Evolutionary conservation across 2,113 vertebrate genomes (phyloP).

Genomic region (Thunnus thynnus): DNA sequence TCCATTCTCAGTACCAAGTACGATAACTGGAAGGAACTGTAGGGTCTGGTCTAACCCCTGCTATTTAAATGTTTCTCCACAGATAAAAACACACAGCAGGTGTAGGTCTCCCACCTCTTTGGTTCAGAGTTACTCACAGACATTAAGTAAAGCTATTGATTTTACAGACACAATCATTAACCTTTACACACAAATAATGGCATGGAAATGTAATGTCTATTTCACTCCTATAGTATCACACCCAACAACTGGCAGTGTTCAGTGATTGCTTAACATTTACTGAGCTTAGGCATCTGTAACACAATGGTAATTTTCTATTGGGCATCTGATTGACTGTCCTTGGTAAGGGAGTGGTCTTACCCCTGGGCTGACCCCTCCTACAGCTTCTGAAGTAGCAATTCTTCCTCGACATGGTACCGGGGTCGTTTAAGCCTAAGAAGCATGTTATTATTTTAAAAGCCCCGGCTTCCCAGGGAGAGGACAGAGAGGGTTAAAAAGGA

Average conservation of each 20-base stretch:
- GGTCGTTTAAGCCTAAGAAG: slow-evolving; percentile 60
- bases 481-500: slow-evolving; percentile 68
- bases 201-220: slow-evolving; percentile 36
- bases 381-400: slow-evolving; percentile 39
- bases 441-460: slow-evolving; percentile 67
- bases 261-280: slow-evolving; percentile 16
- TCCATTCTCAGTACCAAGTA: slow-evolving; percentile 9
- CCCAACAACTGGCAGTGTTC: neutral
- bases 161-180: slow-evolving; percentile 64
- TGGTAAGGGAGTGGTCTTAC: slow-evolving; percentile 21
- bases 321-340: slow-evolving; percentile 11
- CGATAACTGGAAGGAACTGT: slow-evolving; percentile 29
- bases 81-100: slow-evolving; percentile 25
- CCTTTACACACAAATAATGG: slow-evolving; percentile 67
- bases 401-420: slow-evolving; percentile 1
- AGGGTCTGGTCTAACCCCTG: slow-evolving; percentile 9
- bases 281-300: neutral
- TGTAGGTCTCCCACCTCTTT: slow-evolving; percentile 9
- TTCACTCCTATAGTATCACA: slow-evolving; percentile 39
- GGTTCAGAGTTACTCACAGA: slow-evolving; percentile 47
- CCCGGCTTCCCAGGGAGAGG: slow-evolving; percentile 42
- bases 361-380: slow-evolving; percentile 25
- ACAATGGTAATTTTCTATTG: slow-evolving; percentile 7
- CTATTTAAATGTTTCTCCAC: slow-evolving; percentile 21
- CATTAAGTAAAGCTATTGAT: slow-evolving; percentile 68